Base-by-base conservation (phyloP, 1,140 invertebrate genomes). In the Hypsibius dujardini region DNA sequence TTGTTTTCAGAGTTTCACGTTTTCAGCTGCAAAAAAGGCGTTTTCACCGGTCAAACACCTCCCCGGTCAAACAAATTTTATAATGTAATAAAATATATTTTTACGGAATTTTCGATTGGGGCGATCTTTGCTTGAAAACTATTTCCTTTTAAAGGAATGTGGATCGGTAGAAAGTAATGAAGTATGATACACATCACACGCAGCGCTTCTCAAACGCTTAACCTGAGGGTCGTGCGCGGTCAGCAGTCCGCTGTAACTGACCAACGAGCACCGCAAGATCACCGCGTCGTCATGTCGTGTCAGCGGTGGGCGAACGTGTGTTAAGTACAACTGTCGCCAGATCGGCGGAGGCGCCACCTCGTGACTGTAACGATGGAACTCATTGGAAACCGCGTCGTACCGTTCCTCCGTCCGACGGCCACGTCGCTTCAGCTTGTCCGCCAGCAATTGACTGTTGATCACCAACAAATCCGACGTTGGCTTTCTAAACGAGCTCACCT, bases 211-310 rank as follows among this genome's bases (percentile, higher is more conserved):
- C 28, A 28, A 28, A 28, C 28, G 28, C 28, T 28, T 28, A 12
- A 56, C 42, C 42, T 67, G 62, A 7, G 62, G 62, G 45, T 67
- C 62, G 62, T 45, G 12, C 3, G 62, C 42, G 12, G 62, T 45
- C 7, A 67, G 12, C 3, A 67, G 12, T 12, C 12, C 62, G 45
- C 45, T 42, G 42, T 15, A 67, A 42, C 45, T 67, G 7, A 42
- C 42, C 42, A 67, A 45, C 12, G 62, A 67, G 45, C 62, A 67
- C 62, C 62, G 12, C 12, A 67, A 45, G 3, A 67, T 42, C 42
- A 67, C 62, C 3, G 62, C 62, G 62, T 67, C 62, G 3, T 67
- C 62, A 45, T 67, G 42, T 7, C 62, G 62, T 3, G 12, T 67
- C 12, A 67, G 42, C 7, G 62, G 62, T 15, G 62, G 62, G 3